Conservation (phyloP, 2,797 vertebrate genomes). For the Danio albolineatus region DNA sequence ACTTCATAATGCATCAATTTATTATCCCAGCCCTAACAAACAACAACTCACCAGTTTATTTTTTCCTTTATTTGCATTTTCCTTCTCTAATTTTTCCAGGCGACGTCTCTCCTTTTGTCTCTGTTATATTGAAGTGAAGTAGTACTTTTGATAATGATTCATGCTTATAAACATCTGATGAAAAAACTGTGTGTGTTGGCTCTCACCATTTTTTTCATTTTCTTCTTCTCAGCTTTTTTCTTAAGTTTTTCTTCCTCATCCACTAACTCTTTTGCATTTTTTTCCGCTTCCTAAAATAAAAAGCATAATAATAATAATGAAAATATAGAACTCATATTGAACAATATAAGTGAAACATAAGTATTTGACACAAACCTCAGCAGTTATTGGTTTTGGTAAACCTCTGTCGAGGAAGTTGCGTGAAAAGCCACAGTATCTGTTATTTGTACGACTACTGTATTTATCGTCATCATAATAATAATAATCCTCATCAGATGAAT, state of each 20-base stretch:
- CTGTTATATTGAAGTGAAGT: slow-evolving; percentile 62
- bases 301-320: no score
- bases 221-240: slow-evolving; percentile 74
- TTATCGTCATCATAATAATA: slow-evolving; percentile 49
- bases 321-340: not conserved
- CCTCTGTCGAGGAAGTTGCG: slow-evolving; percentile 35
- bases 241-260: slow-evolving; percentile 73
- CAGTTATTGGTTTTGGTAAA: slow-evolving; percentile 50
- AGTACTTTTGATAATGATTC: not conserved
- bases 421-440: slow-evolving; percentile 53
- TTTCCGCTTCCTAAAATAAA: slow-evolving; percentile 71
- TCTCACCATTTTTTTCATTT: slow-evolving; percentile 77
- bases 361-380: slow-evolving; percentile 65
- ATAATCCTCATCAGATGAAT: slow-evolving; percentile 62
- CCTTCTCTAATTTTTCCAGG: slow-evolving; percentile 68
- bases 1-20: no score
- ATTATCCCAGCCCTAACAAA: not conserved
- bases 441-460: slow-evolving; percentile 8
- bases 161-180: not conserved
- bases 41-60: slow-evolving; percentile 63
- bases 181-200: not conserved
- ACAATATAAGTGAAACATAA: not conserved
- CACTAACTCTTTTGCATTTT: slow-evolving; percentile 70
- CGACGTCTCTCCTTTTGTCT: slow-evolving; percentile 78
- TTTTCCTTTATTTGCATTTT: slow-evolving; percentile 62